phyloP scores from a whole-genome alignment of 2,888 invertebrate species.

The Eutolmus rufibarbis region DNA sequence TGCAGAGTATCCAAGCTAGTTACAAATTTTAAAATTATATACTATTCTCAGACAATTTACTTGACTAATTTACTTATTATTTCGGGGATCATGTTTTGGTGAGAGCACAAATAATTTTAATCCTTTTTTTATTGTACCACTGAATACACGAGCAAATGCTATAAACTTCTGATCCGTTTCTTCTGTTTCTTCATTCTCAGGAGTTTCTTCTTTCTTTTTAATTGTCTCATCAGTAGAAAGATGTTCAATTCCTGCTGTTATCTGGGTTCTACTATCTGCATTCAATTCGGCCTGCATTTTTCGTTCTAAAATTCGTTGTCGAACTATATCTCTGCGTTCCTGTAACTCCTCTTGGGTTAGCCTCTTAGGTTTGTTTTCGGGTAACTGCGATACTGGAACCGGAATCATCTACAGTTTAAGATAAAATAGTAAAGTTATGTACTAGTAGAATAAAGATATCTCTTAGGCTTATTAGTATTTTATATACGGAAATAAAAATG shows the following conservation, averaged over 20 bases:
- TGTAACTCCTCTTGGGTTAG: constrained; percentile 78
- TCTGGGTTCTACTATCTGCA: constrained; percentile 35
- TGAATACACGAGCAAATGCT: constrained; percentile 92
- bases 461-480: too few relatives aligned
- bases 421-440: not conserved
- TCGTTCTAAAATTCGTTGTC: constrained; percentile 70
- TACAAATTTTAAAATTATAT: not conserved
- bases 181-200: constrained; percentile 49
- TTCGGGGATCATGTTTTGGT: constrained; percentile 85
- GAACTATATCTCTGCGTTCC: constrained; percentile 71
- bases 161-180: constrained; percentile 72
- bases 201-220: constrained; percentile 44
- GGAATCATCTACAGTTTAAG: constrained; percentile 80
- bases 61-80: constrained; percentile 64
- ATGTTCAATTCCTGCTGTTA: constrained; percentile 53
- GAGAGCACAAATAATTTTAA: constrained; percentile 83
- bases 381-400: constrained; percentile 75
- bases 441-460: too few relatives aligned
- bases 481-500: too few relatives aligned
- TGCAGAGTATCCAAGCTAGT: constrained; percentile 48
- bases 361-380: constrained; percentile 81
- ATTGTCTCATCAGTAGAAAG: constrained; percentile 46
- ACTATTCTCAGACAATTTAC: not conserved
- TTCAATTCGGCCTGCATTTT: constrained; percentile 52
- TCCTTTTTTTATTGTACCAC: constrained; percentile 81